A percentile compares a stretch with the other conserved stretches of the same genome.
These are phyloP conservation scores for Monarcha castaneiventris DNA, from an alignment of 2,113 vertebrate species.

Conservation along the genomic window DNA sequence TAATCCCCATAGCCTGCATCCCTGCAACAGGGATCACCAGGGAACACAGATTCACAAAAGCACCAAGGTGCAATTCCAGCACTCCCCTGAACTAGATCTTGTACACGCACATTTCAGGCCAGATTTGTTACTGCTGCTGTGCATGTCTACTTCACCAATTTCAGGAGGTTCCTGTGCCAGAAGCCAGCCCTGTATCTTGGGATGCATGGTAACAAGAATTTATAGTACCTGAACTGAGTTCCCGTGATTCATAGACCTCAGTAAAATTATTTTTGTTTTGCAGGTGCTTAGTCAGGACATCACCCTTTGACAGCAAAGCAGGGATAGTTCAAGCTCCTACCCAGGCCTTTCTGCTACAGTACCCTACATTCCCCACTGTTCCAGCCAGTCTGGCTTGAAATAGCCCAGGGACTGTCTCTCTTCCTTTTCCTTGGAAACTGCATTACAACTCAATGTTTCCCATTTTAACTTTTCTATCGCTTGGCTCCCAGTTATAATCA, in stretches of 20 bases:
- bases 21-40: accelerated
- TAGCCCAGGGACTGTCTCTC: not conserved
- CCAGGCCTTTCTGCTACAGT: not conserved
- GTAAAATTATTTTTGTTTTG: not conserved
- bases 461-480: not conserved
- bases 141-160: not conserved
- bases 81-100: not conserved
- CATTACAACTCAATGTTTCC: not conserved
- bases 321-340: not conserved
- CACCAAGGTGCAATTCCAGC: not conserved
- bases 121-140: accelerated
- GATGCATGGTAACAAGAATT: not conserved
- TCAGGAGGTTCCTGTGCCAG: not conserved
- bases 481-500: not conserved
- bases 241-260: not conserved
- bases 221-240: not conserved
- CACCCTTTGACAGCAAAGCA: not conserved
- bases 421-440: not conserved
- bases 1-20: accelerated
- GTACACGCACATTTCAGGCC: not conserved
- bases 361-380: not conserved
- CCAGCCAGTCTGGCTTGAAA: not conserved
- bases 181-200: not conserved
- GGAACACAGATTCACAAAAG: not conserved
- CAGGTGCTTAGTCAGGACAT: not conserved